These are phyloP conservation scores for Bucorvus abyssinicus DNA, from an alignment of 2,797 vertebrate species.

Conservation along the genomic window DNA sequence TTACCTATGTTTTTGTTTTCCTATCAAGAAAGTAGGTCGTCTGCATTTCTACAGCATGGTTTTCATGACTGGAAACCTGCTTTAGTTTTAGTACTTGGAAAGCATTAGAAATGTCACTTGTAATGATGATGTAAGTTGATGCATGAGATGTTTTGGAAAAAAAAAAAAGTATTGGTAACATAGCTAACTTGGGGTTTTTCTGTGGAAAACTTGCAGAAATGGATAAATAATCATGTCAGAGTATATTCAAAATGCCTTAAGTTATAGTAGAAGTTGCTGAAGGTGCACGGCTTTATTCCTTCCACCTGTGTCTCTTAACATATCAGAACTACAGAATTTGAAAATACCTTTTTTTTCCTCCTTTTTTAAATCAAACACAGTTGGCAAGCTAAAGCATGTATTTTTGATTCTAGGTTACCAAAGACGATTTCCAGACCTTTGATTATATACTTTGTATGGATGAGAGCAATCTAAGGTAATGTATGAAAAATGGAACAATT, in stretches of 20 bases:
- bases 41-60: neutral
- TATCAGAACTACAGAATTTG: neutral
- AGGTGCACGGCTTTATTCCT: neutral
- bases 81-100: neutral
- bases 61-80: neutral
- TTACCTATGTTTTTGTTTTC: neutral
- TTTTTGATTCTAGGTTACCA: conserved; percentile 85
- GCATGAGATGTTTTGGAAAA: neutral
- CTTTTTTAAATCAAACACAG: neutral
- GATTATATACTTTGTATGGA: conserved; percentile 98
- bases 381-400: neutral
- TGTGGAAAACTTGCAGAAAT: neutral
- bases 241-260: neutral
- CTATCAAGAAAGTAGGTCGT: neutral
- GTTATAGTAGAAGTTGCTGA: neutral
- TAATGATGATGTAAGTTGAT: neutral
- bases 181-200: neutral
- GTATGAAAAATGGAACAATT: neutral
- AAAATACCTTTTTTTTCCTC: neutral
- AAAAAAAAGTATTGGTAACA: neutral
- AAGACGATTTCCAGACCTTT: conserved; percentile 90
- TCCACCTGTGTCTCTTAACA: neutral
- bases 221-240: neutral
- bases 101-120: neutral
- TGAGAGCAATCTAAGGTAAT: conserved; percentile 93